Evolutionary conservation across 1,140 invertebrate species (phyloP), one percentile per base, ranked within the genome.

Genomic region (Drosophila carrolli): DNA sequence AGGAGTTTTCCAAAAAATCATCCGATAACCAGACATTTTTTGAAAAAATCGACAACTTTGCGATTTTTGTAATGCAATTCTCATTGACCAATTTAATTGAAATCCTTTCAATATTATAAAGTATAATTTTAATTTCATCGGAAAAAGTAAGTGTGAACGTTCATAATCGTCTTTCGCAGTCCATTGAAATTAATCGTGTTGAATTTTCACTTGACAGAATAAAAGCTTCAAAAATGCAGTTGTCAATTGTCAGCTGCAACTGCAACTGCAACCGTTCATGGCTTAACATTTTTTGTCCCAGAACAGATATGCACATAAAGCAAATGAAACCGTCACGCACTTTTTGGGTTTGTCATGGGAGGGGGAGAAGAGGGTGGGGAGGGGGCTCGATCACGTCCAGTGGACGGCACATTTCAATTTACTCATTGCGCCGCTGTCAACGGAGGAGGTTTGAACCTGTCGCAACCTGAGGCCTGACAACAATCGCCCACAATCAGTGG

Each of bases 401-500:
- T 11, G 51, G 43, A 19, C 61, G 44, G 37, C 54, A 53, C 65
- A 75, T 82, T 82, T 83, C 70, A 83, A 83, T 83, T 83, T 84
- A 44, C 40, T 11, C 54, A 46, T 32, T 10, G 71, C 48, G 37
- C 56, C 38, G 23, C 47, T 75, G 47, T 53, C 72, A 74, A 27
- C 59, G 59, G 37, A 68, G 65, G 61, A 62, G 62, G 74, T 63
- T 78, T 63, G 57, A 35, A 29, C 10, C 46, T 66, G 60, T 53
- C 44, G 59, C 65, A 51, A 66, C 38, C 65, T 68, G 61, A 44
- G 65, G 65, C 32, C 61, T 44, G 65, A 54, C 65, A 68, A 82
- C 80, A 75, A 78, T 83, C 75, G 63, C 56, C 80, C 62, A 75
- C 80, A 83, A 83, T 84, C 81, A 76, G 81, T 80, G 76, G 75